Evolutionary conservation across 2,797 vertebrate genomes (phyloP), one percentile per base, ranked within the genome.

Genomic region (Malurus splendens): DNA sequence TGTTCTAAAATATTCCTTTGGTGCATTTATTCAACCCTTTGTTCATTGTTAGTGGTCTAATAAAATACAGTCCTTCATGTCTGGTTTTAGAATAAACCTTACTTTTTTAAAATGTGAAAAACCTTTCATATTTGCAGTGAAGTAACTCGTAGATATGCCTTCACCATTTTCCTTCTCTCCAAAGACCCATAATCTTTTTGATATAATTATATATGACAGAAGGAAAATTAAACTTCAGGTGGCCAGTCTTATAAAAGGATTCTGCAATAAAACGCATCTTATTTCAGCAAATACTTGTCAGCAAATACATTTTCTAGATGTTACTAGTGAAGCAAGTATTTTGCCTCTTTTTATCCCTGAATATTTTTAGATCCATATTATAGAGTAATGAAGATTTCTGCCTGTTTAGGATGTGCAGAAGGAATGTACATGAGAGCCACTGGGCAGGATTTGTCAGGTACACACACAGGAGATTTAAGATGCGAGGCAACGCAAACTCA

Each of bases 1-100:
- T 85, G 50, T 93, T 96, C 86, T 89, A 93, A 95, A 95, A 78
- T 41, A 86, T 91, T 90, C 39, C 54, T 27, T 83, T 79, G 17
- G 32, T 91, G 90, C 81, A 95, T 89, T 94, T 81, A 70, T 90
- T 93, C 73, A 70, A 61, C 19, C 80, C 28, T 93, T 93, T 93
- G 45, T 91, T 96, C 82, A 90, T n/a, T 64, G 81, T 82, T 94
- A 76, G 54, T 78, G 94, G 88, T 80, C 83, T 82, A 87, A 93
- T 83, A 93, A 93, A 95, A 82, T 24, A 54, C 47, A 70, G 36
- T 59, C 81, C 94, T 95, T 93, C 77, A 75, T 93, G 57, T 78
- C 50, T 67, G 39, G n/a, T 94, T 95, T 93, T 56, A 76, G 93
- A 96, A 89, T 52, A 73, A 86, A 62, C 5, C 4, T 44, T 68